A percentile compares a stretch with the other conserved stretches of the same genome.
Conservation (phyloP, 2,113 vertebrate species). For the Albula goreensis region DNA sequence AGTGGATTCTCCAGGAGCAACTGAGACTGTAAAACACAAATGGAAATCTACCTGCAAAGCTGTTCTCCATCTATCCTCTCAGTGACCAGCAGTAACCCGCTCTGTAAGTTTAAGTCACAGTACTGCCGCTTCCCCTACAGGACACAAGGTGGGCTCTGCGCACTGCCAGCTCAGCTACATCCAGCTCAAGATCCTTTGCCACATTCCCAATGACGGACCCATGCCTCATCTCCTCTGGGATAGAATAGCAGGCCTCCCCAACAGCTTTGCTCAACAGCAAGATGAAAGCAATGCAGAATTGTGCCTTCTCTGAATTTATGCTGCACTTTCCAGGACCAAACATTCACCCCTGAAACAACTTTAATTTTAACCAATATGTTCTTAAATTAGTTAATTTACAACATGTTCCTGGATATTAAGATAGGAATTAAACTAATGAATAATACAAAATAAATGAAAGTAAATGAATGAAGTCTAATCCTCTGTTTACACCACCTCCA, state of each 20-base stretch:
- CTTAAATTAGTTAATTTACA: no score
- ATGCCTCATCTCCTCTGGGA: constrained; percentile 66
- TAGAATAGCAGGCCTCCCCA: constrained; percentile 62
- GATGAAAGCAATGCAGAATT: neutral
- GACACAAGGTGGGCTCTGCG: constrained; percentile 63
- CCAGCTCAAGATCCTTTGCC: constrained; percentile 60
- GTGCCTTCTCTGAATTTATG: no score
- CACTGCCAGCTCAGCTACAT: constrained; percentile 47
- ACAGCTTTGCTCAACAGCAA: constrained; percentile 9
- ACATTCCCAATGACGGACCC: constrained; percentile 58
- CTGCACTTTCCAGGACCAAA: no score
- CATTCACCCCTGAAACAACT: no score
- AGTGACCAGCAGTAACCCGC: constrained; percentile 65
- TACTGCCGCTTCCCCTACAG: constrained; percentile 56
- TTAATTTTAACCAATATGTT: no score
- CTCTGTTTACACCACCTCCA: no score
- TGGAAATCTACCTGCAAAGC: constrained; percentile 56
- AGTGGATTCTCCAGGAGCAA: constrained; percentile 67
- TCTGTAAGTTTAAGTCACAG: constrained; percentile 61
- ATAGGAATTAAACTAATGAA: no score
- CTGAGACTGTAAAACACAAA: constrained; percentile 63
- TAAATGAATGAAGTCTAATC: no score
- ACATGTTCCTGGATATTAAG: no score
- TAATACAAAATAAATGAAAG: no score
- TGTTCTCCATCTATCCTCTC: constrained; percentile 70